Evolutionary conservation across 2,888 invertebrate genomes (phyloP).

Genomic region (Cinara cedri): DNA sequence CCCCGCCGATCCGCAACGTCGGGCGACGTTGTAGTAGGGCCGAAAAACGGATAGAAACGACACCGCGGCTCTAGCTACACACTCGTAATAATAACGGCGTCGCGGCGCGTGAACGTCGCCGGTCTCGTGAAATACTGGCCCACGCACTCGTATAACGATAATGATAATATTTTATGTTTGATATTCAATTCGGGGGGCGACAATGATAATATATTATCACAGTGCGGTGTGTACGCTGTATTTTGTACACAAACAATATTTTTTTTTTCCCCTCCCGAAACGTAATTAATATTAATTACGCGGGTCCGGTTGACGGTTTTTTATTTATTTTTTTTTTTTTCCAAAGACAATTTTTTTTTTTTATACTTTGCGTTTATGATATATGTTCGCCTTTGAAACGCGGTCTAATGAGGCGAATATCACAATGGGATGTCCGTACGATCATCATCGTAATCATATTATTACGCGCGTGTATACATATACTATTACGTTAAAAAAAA

Average conservation of each 20-base stretch:
- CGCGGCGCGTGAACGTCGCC: slow-evolving; percentile 18
- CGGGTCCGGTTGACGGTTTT: slow-evolving; percentile 1
- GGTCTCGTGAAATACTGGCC: slow-evolving; percentile 9
- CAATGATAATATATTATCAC: background rate
- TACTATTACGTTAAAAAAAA: background rate
- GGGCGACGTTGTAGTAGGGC: background rate
- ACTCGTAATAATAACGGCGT: too few species aligned
- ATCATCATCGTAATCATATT: too few species aligned
- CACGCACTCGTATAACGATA: background rate
- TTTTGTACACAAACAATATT: background rate
- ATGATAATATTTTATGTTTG: background rate
- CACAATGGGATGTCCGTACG: slow-evolving; percentile 43
- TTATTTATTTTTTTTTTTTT: too few species aligned
- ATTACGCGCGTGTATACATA: background rate
- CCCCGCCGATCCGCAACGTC: too few species aligned
- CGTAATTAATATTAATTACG: slow-evolving; percentile 52
- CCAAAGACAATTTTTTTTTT: too few species aligned
- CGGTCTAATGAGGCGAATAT: slow-evolving; percentile 46
- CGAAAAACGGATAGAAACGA: background rate
- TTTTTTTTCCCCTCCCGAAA: background rate
- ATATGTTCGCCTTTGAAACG: slow-evolving; percentile 45
- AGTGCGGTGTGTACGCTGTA: background rate
- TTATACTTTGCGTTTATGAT: slow-evolving; percentile 42
- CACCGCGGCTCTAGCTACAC: background rate
- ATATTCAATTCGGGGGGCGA: slow-evolving; percentile 13